Percentiles rank a stretch among this genome's conserved stretches.
These are phyloP conservation scores for Branchellion lobata DNA, from an alignment of 2,888 invertebrate genomes.

Conservation along the genomic window DNA sequence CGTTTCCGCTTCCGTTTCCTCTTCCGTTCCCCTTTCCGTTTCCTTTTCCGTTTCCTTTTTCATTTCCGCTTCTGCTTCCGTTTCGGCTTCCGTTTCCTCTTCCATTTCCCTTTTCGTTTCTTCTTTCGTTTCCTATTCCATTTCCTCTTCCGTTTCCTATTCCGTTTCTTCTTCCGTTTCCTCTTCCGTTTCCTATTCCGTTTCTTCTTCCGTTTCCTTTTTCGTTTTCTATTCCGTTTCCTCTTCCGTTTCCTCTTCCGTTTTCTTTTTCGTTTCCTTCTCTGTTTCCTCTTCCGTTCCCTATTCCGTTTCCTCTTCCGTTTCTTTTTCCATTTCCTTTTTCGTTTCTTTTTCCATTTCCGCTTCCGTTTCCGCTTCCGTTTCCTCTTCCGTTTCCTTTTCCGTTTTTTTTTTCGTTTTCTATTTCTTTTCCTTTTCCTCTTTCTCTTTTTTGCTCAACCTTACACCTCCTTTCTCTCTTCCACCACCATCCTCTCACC, in stretches of 20 bases:
- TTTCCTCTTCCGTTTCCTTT: not conserved
- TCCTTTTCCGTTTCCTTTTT: not conserved
- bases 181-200: too few species aligned
- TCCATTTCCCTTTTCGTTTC: too few species aligned
- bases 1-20: not conserved
- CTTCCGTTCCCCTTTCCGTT: not conserved
- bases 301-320: not conserved
- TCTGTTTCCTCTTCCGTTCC: not conserved
- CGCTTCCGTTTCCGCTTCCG: not conserved
- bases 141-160: slow-evolving; percentile 22
- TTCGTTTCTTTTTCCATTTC: not conserved
- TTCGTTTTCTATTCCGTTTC: too few species aligned
- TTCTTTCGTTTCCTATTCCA: too few species aligned
- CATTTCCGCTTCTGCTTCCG: too few species aligned
- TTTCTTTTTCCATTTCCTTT: not conserved
- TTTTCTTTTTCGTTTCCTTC: too few species aligned
- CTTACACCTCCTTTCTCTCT: slow-evolving; percentile 20
- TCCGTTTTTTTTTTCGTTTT: not conserved
- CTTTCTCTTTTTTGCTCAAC: slow-evolving; percentile 24
- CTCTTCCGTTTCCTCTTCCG: too few species aligned
- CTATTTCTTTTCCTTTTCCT: not conserved
- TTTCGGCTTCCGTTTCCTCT: too few species aligned
- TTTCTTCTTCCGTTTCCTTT: too few species aligned
- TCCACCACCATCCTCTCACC: not conserved
- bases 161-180: slow-evolving; percentile 4